These are phyloP conservation scores for Vultur gryphus DNA, from an alignment of 2,797 vertebrate genomes.

Conservation along the genomic window DNA sequence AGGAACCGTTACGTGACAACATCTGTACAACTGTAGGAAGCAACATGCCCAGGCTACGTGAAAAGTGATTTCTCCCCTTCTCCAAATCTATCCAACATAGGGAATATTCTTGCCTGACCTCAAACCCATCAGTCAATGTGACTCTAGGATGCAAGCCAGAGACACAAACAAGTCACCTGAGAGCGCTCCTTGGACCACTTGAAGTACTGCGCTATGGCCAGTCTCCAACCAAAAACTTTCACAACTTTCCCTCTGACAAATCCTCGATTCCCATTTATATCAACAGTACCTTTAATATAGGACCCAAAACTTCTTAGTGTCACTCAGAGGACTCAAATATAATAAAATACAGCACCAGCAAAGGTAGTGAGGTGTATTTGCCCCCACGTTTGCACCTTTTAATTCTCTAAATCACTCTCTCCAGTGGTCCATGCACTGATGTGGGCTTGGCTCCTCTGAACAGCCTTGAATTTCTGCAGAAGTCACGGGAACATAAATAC, in stretches of 20 bases:
- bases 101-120: background rate
- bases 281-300: background rate
- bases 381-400: background rate
- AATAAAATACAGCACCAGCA: background rate
- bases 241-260: background rate
- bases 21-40: background rate
- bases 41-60: rapidly evolving
- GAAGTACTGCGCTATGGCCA: background rate
- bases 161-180: background rate
- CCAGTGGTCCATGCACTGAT: background rate
- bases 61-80: background rate
- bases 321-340: background rate
- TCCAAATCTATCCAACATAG: background rate
- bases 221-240: background rate
- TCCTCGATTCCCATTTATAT: background rate
- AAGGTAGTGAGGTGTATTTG: background rate
- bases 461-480: background rate
- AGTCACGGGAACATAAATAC: background rate
- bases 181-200: background rate
- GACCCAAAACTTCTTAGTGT: background rate
- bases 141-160: background rate
- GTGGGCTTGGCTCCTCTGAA: background rate
- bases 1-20: background rate
- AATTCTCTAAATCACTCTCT: background rate
- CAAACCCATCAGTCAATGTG: rapidly evolving